Evolutionary conservation across 2,888 invertebrate genomes (phyloP).

Genomic region (Drosophila prolongata): DNA sequence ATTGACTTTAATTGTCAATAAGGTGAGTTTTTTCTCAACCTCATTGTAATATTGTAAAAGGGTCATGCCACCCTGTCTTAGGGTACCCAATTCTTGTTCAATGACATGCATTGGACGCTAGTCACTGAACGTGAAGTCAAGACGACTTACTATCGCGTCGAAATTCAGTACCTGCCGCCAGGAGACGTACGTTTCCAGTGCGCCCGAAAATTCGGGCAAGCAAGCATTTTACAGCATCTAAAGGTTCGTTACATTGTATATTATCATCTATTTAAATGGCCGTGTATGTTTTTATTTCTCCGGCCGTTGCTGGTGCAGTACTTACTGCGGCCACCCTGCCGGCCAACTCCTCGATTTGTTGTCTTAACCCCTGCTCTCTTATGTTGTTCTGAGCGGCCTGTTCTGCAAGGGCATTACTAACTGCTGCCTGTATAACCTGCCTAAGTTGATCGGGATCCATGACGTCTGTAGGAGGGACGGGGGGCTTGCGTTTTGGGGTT

Average conservation of each 20-base stretch:
- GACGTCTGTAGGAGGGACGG: background rate
- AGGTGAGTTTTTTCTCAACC: no score
- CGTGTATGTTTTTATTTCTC: background rate
- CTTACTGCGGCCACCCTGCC: background rate
- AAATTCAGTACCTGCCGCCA: background rate
- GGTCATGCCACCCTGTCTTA: background rate
- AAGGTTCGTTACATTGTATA: background rate
- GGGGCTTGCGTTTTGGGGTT: background rate
- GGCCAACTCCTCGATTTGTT: background rate
- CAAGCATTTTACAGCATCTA: conserved; percentile 1
- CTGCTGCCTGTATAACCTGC: background rate
- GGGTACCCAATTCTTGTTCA: background rate
- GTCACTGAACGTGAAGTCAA: background rate
- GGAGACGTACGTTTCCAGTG: background rate
- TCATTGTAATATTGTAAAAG: background rate
- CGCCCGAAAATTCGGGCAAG: background rate
- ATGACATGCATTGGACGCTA: background rate
- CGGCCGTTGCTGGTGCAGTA: background rate
- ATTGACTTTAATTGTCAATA: no score
- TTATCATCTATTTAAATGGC: background rate
- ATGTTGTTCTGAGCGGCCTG: background rate
- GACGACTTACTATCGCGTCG: no score
- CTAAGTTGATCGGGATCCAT: conserved; percentile 1
- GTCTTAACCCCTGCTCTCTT: background rate
- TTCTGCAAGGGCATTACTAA: conserved; percentile 2